Conservation (phyloP, 2,888 invertebrate genomes). For the Temnothorax ravouxi region DNA sequence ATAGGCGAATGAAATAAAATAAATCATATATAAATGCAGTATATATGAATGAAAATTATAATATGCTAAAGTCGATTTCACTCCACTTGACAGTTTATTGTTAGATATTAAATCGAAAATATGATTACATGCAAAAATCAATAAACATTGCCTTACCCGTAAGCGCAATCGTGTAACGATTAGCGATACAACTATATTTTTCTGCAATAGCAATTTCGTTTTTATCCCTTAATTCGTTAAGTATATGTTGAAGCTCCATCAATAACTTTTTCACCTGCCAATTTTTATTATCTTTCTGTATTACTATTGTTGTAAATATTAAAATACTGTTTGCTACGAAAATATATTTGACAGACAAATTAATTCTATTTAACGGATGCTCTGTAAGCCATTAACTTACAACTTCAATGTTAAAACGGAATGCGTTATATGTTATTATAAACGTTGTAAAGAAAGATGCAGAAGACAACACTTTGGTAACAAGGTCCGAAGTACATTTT, state of each 20-base stretch:
- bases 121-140: not conserved
- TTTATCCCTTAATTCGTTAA: not conserved
- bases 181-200: not conserved
- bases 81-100: not conserved
- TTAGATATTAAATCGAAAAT: not conserved
- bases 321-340: not conserved
- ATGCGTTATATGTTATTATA: not conserved
- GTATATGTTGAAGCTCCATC: not conserved
- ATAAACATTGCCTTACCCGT: not conserved
- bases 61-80: too few relatives aligned
- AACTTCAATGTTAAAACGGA: not conserved
- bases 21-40: too few relatives aligned
- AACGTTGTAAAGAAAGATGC: not conserved
- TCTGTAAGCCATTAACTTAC: not conserved
- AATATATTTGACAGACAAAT: too few relatives aligned
- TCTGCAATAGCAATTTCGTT: slow-evolving; percentile 24
- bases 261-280: not conserved
- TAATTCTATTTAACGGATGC: not conserved
- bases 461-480: not conserved
- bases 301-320: not conserved
- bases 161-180: not conserved
- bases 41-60: too few relatives aligned
- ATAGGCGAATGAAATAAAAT: not conserved
- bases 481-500: not conserved
- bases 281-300: not conserved